Evolutionary conservation across 1,140 invertebrate species (phyloP), one percentile per base, ranked within the genome.

Genomic region (Galendromus occidentalis): DNA sequence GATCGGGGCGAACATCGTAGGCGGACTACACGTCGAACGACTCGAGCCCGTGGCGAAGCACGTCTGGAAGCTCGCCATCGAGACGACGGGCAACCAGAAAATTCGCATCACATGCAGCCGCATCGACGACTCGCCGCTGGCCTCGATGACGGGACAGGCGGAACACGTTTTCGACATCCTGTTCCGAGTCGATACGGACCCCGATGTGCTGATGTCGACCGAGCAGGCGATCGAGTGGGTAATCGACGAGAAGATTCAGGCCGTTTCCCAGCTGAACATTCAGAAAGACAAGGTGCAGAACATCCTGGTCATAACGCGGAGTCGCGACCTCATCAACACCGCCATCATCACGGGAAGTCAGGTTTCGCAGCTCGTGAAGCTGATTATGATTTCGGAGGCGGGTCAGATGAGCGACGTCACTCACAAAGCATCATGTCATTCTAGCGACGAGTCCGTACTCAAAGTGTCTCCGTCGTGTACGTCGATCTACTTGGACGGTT

Each of bases 401-500:
- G 91, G 91, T 29, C 87, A 88, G 76, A 85, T 95, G 0, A 88
- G 87, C 65, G 92, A 97, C 75, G 90, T 97, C 45, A 95, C 92
- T 12, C 77, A 91, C n/a, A 87, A 94, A 74, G 88, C 90, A 51
- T 91, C 88, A 33, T 98, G 93, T 76, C 86, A 89, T 72, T 92
- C 91, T 17, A 86, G 89, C 71, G 91, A 97, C 74, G 89, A 94
- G 74, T 92, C 90, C 72, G 90, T 95, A 45, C 82, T 98, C 25
- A 96, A 97, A 84, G 91, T 92, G 79, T 92, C 91, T 7, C 88
- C 89, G 0, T 92, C 91, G 5, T 97, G 93, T 77, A 93, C 90
- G 68, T 91, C 88, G 4, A 89, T 97, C 2, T 97, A 95, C 76
- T 85, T 97, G 7, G 92, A 97, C 76, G 93, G 93, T 0, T 91